Evolutionary conservation across 30 jellyfish, hydroid and myxozoan species (phyloP).

Genomic region (Aurelia sp.): DNA sequence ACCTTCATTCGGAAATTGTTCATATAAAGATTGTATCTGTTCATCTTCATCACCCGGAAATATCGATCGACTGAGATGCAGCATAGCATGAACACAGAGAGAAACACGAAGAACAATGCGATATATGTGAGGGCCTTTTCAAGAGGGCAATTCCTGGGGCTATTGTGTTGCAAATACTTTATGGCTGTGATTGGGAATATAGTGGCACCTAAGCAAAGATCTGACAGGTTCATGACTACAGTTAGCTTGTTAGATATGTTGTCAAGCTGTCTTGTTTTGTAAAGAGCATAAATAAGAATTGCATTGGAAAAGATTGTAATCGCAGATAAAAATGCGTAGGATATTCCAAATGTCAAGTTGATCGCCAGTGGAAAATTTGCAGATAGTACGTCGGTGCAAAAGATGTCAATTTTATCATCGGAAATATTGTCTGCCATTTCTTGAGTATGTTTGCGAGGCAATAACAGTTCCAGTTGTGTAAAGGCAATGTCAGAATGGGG

Average conservation of each 20-base stretch:
- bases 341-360: too few relatives aligned
- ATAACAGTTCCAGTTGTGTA: too few relatives aligned
- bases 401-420: too few relatives aligned
- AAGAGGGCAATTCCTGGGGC: constrained; percentile 14
- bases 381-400: too few relatives aligned
- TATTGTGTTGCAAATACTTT: neutral
- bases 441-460: too few relatives aligned
- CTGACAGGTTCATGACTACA: constrained; percentile 47
- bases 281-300: constrained; percentile 38
- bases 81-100: constrained; percentile 48
- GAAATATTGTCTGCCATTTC: too few relatives aligned
- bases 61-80: constrained; percentile 46
- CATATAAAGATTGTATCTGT: constrained; percentile 43
- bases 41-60: constrained; percentile 48
- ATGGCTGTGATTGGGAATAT: constrained; percentile 19
- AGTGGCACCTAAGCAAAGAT: constrained; percentile 36
- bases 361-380: too few relatives aligned
- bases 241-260: constrained; percentile 38
- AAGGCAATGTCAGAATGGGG: too few relatives aligned
- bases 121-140: constrained; percentile 9
- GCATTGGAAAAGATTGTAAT: constrained; percentile 15
- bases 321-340: constrained; percentile 3
- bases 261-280: constrained; percentile 41
- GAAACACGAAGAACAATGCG: constrained; percentile 34
- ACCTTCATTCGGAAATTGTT: constrained; percentile 43